Conservation (phyloP, 1,140 invertebrate species). For the Pachypsylla venusta region DNA sequence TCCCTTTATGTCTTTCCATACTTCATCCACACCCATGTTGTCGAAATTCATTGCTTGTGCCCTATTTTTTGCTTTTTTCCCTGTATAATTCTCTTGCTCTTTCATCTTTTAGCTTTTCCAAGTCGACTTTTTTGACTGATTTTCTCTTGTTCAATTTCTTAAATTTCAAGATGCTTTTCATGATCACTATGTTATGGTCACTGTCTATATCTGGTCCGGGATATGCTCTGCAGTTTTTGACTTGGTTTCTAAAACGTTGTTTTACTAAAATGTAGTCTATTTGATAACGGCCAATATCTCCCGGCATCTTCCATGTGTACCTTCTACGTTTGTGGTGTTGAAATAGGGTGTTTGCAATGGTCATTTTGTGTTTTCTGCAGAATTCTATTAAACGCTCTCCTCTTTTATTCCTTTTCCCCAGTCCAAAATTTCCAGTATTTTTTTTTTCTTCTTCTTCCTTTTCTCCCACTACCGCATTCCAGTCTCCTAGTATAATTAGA, state of each 20-base stretch:
- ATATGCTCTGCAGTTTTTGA: constrained; percentile 4
- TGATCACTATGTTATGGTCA: no score
- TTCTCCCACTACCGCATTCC: constrained; percentile 13
- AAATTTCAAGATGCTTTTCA: no score
- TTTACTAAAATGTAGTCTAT: constrained; percentile 24
- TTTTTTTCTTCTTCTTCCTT: background rate
- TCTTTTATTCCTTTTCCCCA: constrained; percentile 13
- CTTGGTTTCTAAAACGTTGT: constrained; percentile 25
- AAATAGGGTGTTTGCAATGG: constrained; percentile 9
- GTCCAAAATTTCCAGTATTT: background rate
- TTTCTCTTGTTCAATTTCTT: no score
- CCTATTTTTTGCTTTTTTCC: background rate
- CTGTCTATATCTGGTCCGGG: no score
- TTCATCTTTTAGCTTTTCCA: background rate
- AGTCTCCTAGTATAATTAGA: constrained; percentile 15
- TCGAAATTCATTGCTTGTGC: background rate
- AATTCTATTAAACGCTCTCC: constrained; percentile 7
- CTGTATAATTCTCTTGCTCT: constrained; percentile 8
- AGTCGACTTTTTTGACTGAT: background rate
- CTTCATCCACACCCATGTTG: background rate
- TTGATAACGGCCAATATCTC: constrained; percentile 25
- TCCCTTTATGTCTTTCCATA: background rate
- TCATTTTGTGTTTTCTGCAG: background rate
- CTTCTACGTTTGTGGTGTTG: background rate
- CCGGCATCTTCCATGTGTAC: constrained; percentile 4